Percentiles rank a stretch among this genome's conserved stretches.
Conservation (phyloP, 2,113 vertebrate species). For the Mormyrus iriodes region DNA sequence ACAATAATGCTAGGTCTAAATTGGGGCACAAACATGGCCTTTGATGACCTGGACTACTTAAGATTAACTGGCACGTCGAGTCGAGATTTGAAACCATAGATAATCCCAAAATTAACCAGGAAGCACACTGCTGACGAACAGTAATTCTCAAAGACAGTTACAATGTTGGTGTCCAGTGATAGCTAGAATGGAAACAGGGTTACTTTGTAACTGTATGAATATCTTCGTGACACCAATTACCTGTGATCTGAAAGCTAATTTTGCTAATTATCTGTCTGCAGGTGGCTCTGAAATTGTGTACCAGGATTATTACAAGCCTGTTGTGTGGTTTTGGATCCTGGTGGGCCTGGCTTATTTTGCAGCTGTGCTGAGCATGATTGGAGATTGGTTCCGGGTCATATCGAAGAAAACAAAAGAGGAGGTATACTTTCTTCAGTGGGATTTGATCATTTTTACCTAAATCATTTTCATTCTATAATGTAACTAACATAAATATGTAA, state of each 20-base stretch:
- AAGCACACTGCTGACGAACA: not conserved
- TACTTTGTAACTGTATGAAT: not conserved
- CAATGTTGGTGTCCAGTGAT: not conserved
- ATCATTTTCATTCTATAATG: not conserved
- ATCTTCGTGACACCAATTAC: not conserved
- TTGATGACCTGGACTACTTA: not conserved
- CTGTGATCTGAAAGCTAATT: not conserved
- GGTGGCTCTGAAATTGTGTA: slow-evolving; percentile 84
- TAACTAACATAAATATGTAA: not conserved
- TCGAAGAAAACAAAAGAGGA: slow-evolving; percentile 99
- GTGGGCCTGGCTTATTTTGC: slow-evolving; percentile 96
- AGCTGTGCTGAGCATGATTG: slow-evolving; percentile 96
- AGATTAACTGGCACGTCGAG: not conserved
- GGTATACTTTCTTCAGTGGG: slow-evolving; percentile 60
- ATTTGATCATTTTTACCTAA: not conserved
- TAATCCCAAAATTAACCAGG: not conserved
- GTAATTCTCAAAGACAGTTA: not conserved
- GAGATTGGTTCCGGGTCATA: slow-evolving; percentile 95
- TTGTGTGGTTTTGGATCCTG: slow-evolving; percentile 98
- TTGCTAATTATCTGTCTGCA: slow-evolving; percentile 39
- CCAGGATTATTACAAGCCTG: slow-evolving; percentile 89
- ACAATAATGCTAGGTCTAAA: not conserved
- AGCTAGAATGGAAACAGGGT: not conserved
- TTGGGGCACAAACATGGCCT: not conserved
- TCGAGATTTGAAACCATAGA: not conserved